These are phyloP conservation scores for Lathronympha strigana DNA, from an alignment of 2,888 invertebrate genomes.

Conservation along the genomic window DNA sequence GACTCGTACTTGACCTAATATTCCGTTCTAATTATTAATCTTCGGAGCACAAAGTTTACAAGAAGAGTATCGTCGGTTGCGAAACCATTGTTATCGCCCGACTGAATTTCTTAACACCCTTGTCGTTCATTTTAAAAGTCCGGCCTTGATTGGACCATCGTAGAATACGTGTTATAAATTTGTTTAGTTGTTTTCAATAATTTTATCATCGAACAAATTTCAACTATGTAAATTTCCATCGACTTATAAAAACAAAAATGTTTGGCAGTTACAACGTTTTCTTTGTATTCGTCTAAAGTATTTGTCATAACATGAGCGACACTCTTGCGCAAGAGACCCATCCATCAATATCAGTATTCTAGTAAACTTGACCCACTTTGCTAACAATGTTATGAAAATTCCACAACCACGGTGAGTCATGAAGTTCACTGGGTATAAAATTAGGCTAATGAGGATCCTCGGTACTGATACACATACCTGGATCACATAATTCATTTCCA, in stretches of 20 bases:
- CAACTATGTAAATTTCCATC: not conserved
- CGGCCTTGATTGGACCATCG: slow-evolving; percentile 12
- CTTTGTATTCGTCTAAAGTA: slow-evolving; percentile 1
- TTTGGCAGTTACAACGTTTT: too few relatives aligned
- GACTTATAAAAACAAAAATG: too few relatives aligned
- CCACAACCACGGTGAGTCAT: slow-evolving; percentile 64
- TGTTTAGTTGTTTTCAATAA: not conserved
- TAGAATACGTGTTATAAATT: slow-evolving; percentile 11
- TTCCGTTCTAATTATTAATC: slow-evolving; percentile 39
- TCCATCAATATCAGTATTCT: slow-evolving; percentile 40
- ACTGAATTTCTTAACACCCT: slow-evolving; percentile 20
- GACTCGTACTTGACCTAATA: slow-evolving; percentile 43
- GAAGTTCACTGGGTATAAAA: slow-evolving; percentile 55
- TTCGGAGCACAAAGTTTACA: slow-evolving; percentile 31
- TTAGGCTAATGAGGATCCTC: slow-evolving; percentile 58
- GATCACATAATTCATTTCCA: slow-evolving; percentile 42
- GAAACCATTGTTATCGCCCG: slow-evolving; percentile 27
- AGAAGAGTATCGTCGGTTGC: slow-evolving; percentile 32
- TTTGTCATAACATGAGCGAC: slow-evolving; percentile 8
- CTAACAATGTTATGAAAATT: slow-evolving; percentile 72
- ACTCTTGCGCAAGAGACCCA: slow-evolving; percentile 31
- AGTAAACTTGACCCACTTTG: slow-evolving; percentile 73
- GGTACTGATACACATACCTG: slow-evolving; percentile 47
- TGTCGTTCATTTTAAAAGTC: slow-evolving; percentile 19
- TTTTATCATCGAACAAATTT: not conserved